Conservation (phyloP, 2,888 invertebrate genomes). For the Leptopilina drosophilae region DNA sequence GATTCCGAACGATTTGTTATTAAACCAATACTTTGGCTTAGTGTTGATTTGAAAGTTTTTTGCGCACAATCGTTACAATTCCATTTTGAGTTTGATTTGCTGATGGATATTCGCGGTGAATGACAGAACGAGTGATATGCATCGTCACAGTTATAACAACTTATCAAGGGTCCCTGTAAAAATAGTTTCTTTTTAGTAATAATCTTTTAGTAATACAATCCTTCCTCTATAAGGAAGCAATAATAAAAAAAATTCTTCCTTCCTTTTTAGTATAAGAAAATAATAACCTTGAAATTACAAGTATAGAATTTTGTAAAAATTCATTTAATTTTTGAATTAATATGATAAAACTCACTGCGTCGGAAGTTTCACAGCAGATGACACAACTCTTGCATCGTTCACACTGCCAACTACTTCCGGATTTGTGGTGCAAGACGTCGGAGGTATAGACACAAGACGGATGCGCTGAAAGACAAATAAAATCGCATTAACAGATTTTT, state of each 20-base stretch:
- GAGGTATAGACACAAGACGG: conserved; percentile 82
- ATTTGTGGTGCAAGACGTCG: conserved; percentile 82
- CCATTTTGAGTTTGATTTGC: conserved; percentile 83
- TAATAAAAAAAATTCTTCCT: no score
- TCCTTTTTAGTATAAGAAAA: neutral
- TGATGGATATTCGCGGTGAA: conserved; percentile 80
- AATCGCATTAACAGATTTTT: neutral
- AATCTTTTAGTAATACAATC: no score
- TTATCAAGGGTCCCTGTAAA: conserved; percentile 83
- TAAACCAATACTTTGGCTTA: conserved; percentile 54
- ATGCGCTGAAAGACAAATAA: conserved; percentile 79
- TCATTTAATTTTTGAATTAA: neutral
- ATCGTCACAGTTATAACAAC: conserved; percentile 91
- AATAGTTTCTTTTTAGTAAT: neutral
- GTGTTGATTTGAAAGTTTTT: conserved; percentile 60
- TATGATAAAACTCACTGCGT: conserved; percentile 80
- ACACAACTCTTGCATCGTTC: conserved; percentile 93
- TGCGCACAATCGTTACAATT: conserved; percentile 83
- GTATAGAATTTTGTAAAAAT: no score
- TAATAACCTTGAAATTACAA: no score
- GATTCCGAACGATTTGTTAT: conserved; percentile 66
- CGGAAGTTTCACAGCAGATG: conserved; percentile 87
- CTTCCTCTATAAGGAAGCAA: no score
- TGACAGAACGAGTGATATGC: conserved; percentile 91
- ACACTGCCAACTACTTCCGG: conserved; percentile 90